Percentiles rank a stretch among this genome's conserved stretches.
phyloP scores from a whole-genome alignment of 2,113 vertebrate species.

The Petroica traversi region DNA sequence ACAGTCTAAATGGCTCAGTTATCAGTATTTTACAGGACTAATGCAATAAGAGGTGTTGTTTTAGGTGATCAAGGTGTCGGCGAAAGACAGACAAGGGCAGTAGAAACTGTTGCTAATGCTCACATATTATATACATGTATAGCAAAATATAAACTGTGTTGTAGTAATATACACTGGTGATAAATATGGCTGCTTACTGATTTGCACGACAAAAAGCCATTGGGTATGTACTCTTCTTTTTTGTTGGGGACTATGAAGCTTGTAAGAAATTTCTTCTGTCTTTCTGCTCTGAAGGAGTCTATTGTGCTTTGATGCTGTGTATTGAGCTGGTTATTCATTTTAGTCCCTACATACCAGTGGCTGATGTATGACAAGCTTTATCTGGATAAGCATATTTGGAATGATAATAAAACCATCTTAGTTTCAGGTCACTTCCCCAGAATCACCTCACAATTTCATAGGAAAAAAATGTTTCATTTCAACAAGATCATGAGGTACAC shows the following conservation, averaged over 20 bases:
- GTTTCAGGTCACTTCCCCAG: not conserved
- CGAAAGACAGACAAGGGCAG: not conserved
- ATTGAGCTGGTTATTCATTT: not conserved
- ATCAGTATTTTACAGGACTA: not conserved
- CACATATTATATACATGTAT: not conserved
- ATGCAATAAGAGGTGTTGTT: not conserved
- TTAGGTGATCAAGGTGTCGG: not conserved
- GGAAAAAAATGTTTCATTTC: not conserved
- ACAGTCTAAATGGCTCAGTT: not conserved
- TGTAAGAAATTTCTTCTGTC: not conserved
- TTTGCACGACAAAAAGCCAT: not conserved
- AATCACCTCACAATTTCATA: not conserved
- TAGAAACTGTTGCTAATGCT: not conserved
- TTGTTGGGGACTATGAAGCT: not conserved
- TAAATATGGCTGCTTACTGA: not conserved
- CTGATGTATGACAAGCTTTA: not conserved
- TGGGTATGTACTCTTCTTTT: not conserved
- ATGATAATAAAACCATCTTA: not conserved
- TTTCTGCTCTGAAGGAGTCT: not conserved
- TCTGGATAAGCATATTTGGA: not conserved
- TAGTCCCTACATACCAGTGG: not conserved
- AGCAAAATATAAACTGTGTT: not conserved
- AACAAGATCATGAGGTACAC: not conserved
- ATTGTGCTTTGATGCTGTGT: not conserved
- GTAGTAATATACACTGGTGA: not conserved